Conservation (phyloP, 2,888 invertebrate species). For the Apocheima hispidaria region DNA sequence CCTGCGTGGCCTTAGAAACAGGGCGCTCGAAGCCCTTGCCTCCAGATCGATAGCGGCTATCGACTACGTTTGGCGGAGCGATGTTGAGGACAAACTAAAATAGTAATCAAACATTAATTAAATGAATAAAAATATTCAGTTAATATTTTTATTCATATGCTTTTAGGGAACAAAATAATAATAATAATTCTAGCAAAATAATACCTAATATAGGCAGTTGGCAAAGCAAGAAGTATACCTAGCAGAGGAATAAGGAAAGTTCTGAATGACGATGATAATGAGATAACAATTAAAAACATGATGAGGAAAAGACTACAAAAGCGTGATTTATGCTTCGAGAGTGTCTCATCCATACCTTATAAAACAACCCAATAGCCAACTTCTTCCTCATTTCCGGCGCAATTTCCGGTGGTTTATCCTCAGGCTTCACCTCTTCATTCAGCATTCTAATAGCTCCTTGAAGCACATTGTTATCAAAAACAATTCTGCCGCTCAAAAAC, state of each 20-base stretch:
- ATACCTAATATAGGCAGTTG: too few species aligned
- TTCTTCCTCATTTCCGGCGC: slow-evolving; percentile 89
- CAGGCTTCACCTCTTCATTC: slow-evolving; percentile 87
- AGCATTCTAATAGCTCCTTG: slow-evolving; percentile 83
- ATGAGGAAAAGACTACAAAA: too few species aligned
- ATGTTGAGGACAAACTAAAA: slow-evolving; percentile 85
- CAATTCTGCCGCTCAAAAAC: slow-evolving; percentile 75
- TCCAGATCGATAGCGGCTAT: slow-evolving; percentile 79
- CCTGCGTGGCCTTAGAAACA: slow-evolving; percentile 86
- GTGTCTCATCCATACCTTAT: slow-evolving; percentile 86
- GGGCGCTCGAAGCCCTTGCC: slow-evolving; percentile 82
- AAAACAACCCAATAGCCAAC: slow-evolving; percentile 91
- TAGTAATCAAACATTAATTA: background rate
- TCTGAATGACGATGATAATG: background rate
- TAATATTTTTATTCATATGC: too few species aligned
- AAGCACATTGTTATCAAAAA: slow-evolving; percentile 71
- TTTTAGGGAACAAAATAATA: too few species aligned
- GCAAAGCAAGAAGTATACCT: too few species aligned
- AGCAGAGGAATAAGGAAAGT: too few species aligned
- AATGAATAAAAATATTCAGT: too few species aligned
- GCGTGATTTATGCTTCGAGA: background rate
- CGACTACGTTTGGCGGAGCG: slow-evolving; percentile 72
- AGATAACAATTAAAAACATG: too few species aligned
- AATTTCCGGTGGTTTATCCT: slow-evolving; percentile 88
- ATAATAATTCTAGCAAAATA: too few species aligned